Evolutionary conservation across 2,888 invertebrate species (phyloP).

Genomic region (Nipponacmea schrenckii): DNA sequence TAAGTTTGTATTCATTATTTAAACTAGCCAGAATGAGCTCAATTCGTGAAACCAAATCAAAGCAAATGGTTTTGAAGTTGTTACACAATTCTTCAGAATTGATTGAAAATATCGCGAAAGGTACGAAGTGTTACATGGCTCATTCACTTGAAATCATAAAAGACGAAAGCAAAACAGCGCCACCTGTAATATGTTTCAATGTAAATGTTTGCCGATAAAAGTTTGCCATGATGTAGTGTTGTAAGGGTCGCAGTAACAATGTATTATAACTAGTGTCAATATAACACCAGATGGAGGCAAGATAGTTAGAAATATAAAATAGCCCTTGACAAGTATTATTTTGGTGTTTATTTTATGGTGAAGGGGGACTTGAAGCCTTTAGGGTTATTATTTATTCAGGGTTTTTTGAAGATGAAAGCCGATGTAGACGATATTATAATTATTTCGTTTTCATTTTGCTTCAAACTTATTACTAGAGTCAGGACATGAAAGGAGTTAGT

Average conservation of each 20-base stretch:
- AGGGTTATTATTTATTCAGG: no score
- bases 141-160: neutral
- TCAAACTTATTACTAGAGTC: no score
- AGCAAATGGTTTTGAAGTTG: neutral
- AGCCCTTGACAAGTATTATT: neutral
- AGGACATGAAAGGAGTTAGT: no score
- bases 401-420: no score
- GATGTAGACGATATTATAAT: no score
- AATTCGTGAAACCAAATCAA: neutral
- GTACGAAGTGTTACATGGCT: constrained; percentile 2
- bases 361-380: neutral
- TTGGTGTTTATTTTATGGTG: constrained; percentile 3
- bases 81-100: neutral
- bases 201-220: constrained; percentile 3
- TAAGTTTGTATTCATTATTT: no score
- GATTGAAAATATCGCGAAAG: neutral
- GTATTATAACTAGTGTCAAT: neutral
- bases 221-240: neutral
- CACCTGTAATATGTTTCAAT: constrained; percentile 4
- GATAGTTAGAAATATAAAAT: neutral
- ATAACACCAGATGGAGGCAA: neutral
- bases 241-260: neutral
- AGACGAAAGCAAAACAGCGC: neutral
- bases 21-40: no score
- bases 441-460: no score